Base-by-base conservation (phyloP, 2,113 vertebrate species). In the Grammomys surdaster region DNA sequence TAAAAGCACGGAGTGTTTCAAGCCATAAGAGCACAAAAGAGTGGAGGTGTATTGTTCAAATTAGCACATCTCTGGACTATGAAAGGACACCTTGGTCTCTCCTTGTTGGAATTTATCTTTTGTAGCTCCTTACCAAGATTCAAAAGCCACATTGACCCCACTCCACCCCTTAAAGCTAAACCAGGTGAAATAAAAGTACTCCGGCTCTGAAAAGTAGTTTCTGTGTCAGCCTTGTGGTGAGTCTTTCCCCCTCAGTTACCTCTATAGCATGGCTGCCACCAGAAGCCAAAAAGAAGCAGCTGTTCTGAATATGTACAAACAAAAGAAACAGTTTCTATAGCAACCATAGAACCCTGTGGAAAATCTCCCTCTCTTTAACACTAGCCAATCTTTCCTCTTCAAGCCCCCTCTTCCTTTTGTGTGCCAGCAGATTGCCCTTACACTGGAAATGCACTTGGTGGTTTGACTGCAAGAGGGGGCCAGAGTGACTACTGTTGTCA, bases 281-380 rank as follows among this genome's bases (percentile, higher is more conserved):
- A 89, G 94, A 94, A 95, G 85, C n/a, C 94, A 88, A 46, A 40
- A 36, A 84, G 88, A 97, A 94, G 92, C 98, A 96, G 98, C 98
- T 98, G 97, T 94, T 97, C 92, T 65, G 91, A 56, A 26, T 98
- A 93, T 94, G 97, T 97, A 98, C 98, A 98, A 98, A 98, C 98
- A 98, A 95, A 96, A 96, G 88, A 82, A 97, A 36, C n/a, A 19
- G 98, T 98, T 98, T 96, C 98, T 98, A 86, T 93, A 94, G 98
- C 97, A 98, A 98, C 98, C 73, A 78, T 70, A 95, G 97, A 94
- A 97, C 97, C 91, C 97, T 10, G 93, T 69, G 75, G 86, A 77
- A 97, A 77, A 95, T 90, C 95, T 94, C 75, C 97, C 86, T 82
- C 88, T 77, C 85, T 93, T 92, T 88, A 96, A 70, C 70, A 89